Base-by-base conservation (phyloP, 1,140 invertebrate species). In the Penaeus chinensis region DNA sequence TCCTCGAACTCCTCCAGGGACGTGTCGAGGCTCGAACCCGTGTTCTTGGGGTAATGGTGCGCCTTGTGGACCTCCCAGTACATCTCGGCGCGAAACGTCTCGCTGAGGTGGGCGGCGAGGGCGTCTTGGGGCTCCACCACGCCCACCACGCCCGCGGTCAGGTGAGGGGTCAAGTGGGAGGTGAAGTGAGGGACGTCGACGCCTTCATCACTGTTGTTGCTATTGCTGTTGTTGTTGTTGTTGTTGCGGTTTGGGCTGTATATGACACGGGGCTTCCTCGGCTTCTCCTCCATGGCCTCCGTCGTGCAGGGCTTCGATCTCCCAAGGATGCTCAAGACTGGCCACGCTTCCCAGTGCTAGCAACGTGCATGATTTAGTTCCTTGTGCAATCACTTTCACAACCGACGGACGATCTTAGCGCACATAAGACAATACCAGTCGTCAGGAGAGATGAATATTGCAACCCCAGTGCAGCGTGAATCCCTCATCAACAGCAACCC, bases 21-120 rank as follows among this genome's bases (percentile, higher is more conserved):
- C 24, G 42, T 84, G 24, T 76, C 71, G 7, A 62, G 20, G 4
- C 65, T 24, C 13, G 42, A 32, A 60, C 18, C 37, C 20, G 76
- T 63, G 47, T 60, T 77, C 37, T 32, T 27, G 69, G 18, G n/a
- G 20, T 62, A 20, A 24, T 84, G 60, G 20, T 74, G 37, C 47
- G 47, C 65, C 32, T 27, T 77, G 61, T 87, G 86, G 2, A 87
- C 80, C 22, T 82, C 80, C 69, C 69, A 82, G 32, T 47, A 47
- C 2, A 87, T 65, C 62, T 82, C 60, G 3, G 86, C 63, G 65
- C 69, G 82, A 71, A 47, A 87, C 66, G 65, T 76, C 61, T 83
- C 69, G 71, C 82, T 87, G 71, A 87, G 81, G 22, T 80, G 37
- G 81, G 42, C 76, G 54, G 80, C 54, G 60, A 82, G 69, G 20